Percentiles rank a stretch among this genome's conserved stretches.
These are phyloP conservation scores for Chelonus insularis DNA, from an alignment of 1,140 invertebrate genomes.

Conservation along the genomic window DNA sequence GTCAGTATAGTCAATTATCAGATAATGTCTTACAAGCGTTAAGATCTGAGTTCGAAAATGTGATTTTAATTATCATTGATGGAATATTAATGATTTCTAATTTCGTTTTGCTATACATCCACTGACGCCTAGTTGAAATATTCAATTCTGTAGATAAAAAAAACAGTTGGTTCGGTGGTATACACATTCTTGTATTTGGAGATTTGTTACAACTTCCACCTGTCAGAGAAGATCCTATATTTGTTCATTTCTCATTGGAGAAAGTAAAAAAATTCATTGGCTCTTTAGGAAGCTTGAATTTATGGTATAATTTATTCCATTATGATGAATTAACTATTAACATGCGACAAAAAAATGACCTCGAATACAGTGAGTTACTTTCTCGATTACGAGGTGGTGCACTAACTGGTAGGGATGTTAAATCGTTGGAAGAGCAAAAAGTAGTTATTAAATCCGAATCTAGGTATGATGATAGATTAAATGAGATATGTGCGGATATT, in stretches of 20 bases:
- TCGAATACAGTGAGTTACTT: conserved; percentile 24
- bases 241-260: no score
- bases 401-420: conserved; percentile 20
- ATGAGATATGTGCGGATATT: conserved; percentile 30
- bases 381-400: conserved; percentile 27
- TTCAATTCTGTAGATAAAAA: conserved; percentile 35
- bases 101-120: conserved; percentile 30
- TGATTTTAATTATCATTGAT: conserved; percentile 44
- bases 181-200: conserved; percentile 8
- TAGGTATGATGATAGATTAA: conserved; percentile 6
- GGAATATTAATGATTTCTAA: conserved; percentile 50
- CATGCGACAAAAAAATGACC: conserved; percentile 33
- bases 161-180: conserved; percentile 11
- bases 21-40: no score
- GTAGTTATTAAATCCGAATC: conserved; percentile 12
- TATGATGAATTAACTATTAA: conserved; percentile 36
- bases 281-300: conserved; percentile 28
- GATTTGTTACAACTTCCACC: conserved; percentile 44
- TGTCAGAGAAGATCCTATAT: conserved; percentile 31
- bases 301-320: conserved; percentile 32
- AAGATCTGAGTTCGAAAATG: no score
- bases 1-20: no score
- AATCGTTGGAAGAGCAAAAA: conserved; percentile 25
- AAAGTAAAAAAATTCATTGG: conserved; percentile 34
- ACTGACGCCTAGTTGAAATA: conserved; percentile 28